Base-by-base conservation (phyloP, 2,797 vertebrate genomes). In the Cyprinella venusta region DNA sequence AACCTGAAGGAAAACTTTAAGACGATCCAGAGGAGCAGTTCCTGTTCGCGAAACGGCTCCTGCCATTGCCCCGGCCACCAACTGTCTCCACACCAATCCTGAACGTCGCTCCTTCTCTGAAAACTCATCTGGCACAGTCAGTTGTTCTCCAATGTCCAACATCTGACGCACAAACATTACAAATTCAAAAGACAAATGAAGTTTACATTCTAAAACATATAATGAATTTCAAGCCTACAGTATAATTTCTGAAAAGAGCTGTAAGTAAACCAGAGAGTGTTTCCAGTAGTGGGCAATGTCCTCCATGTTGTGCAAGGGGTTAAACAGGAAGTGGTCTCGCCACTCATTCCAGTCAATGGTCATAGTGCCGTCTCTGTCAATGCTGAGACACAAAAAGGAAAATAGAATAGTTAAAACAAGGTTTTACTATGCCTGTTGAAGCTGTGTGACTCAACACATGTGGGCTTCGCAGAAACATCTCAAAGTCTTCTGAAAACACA, bases 1-100 rank as follows among this genome's bases (percentile, higher is more conserved):
- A 80, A 97, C 97, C 97, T 99, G 97, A 90, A 98, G 94, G 91
- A 98, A 97, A 87, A 99, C 96, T 90, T 99, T 99, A 26, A 99
- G 92, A 8, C 97, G 96, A 89, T 98, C 97, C 84, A 98, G 91
- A 0, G 97, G 97, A 10, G 97, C 97, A 0, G 97, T 99, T 86
- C 97, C 96, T 10, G 97, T 98, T 56, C 97, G 92, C 9, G 97
- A 99, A 40, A 98, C 95, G 0, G 97, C 97, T 0, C 97, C 97
- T 0, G 97, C 97, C 88, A 97, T 92, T 0, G 94, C 97, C 65
- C 97, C 97, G 0, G 97, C 95, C 87, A 96, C 85, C 19, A 99
- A 95, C 92, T 99, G 97, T 88, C 92, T 95, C 97, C 97, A 98
- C 93, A 97, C 97, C 84, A 97, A 91, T 1, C 97, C 97, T 0